A percentile compares a stretch with the other conserved stretches of the same genome.
Evolutionary conservation across 2,797 vertebrate species (phyloP).

Genomic region (Cephalopachus bancanus): DNA sequence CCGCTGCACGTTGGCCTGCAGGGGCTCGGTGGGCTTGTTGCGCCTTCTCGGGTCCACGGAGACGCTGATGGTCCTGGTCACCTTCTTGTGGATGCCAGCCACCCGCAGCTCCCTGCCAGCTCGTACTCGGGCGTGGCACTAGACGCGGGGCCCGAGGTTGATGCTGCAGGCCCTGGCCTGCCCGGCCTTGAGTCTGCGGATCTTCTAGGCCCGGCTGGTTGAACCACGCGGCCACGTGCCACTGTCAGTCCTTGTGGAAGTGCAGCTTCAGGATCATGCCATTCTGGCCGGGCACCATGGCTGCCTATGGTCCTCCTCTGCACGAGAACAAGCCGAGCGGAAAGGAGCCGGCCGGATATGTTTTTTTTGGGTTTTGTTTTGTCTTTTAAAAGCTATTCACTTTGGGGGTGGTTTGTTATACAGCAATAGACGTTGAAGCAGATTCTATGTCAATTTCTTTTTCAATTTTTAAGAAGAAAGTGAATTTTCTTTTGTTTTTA

Average conservation of each 20-base stretch:
- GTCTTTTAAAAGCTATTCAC: background rate
- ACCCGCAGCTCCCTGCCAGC: too few relatives aligned
- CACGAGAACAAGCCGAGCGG: background rate
- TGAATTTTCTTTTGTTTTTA: background rate
- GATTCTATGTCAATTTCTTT: background rate
- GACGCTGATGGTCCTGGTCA: too few relatives aligned
- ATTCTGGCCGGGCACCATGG: background rate
- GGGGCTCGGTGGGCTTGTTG: too few relatives aligned
- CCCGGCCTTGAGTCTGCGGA: background rate
- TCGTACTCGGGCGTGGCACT: too few relatives aligned
- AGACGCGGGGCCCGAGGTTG: background rate
- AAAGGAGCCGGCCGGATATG: background rate
- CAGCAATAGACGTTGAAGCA: background rate
- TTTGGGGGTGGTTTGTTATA: background rate
- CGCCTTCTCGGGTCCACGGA: too few relatives aligned
- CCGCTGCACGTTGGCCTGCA: too few relatives aligned
- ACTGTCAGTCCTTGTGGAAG: background rate
- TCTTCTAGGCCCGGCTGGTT: background rate
- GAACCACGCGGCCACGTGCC: background rate
- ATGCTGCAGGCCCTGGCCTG: background rate
- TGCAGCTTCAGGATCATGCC: too few relatives aligned
- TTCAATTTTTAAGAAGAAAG: conserved; percentile 26
- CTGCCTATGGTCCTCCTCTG: background rate
- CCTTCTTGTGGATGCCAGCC: too few relatives aligned
- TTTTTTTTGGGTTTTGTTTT: background rate